phyloP scores from a whole-genome alignment of 2,888 invertebrate genomes.

The Heteromurus nitidus region DNA sequence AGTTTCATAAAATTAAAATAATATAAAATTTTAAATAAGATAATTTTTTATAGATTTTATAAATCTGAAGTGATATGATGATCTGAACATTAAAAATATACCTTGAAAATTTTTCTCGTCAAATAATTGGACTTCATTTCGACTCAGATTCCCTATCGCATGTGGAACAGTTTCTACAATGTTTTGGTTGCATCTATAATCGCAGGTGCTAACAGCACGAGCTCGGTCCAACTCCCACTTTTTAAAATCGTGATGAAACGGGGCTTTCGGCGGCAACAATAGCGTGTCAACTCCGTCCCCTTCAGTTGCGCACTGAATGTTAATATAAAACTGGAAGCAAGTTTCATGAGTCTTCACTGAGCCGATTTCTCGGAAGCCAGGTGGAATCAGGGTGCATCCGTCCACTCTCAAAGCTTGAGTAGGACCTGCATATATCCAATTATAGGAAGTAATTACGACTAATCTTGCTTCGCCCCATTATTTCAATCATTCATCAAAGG shows the following conservation, averaged over 20 bases:
- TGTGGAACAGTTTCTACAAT: too few species aligned
- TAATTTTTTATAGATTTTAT: too few species aligned
- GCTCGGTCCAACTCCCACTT: background rate
- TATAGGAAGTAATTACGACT: too few species aligned
- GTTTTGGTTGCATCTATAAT: conserved; percentile 7
- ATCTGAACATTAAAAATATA: too few species aligned
- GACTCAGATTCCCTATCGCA: too few species aligned
- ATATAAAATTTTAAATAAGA: too few species aligned
- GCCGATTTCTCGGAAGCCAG: background rate
- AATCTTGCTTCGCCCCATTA: too few species aligned
- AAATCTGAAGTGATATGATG: too few species aligned
- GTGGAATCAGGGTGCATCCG: background rate
- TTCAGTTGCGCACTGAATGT: background rate
- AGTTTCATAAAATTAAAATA: too few species aligned
- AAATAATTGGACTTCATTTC: too few species aligned
- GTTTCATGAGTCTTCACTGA: background rate
- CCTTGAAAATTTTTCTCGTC: too few species aligned
- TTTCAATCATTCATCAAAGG: too few species aligned
- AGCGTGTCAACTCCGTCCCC: background rate
- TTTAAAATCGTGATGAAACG: background rate
- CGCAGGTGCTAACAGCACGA: conserved; percentile 16
- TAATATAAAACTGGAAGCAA: background rate
- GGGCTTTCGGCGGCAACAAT: background rate
- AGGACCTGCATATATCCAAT: background rate
- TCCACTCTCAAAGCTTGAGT: background rate